phyloP scores from a whole-genome alignment of 2,888 invertebrate genomes.

The Myathropa florea region DNA sequence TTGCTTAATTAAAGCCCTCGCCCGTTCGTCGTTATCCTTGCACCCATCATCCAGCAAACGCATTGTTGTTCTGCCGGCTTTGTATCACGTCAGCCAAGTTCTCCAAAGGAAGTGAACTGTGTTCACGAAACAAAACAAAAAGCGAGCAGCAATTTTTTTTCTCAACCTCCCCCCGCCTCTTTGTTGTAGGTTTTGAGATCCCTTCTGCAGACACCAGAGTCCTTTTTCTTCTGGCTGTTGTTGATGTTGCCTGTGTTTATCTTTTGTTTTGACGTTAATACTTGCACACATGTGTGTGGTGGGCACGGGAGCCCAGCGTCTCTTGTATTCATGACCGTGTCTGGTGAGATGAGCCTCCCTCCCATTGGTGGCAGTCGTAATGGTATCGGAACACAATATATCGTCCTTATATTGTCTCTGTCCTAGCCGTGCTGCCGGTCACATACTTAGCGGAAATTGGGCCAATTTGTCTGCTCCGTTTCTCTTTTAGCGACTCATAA shows the following conservation, averaged over 20 bases:
- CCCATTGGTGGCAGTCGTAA: slow-evolving; percentile 6
- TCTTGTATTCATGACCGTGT: slow-evolving; percentile 56
- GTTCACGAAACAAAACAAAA: slow-evolving; percentile 59
- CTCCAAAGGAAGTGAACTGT: slow-evolving; percentile 51
- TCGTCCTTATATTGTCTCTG: slow-evolving; percentile 31
- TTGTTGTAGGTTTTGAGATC: slow-evolving; percentile 22
- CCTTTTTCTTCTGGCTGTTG: slow-evolving; percentile 4
- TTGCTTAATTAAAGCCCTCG: slow-evolving; percentile 68
- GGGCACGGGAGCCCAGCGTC: neutral
- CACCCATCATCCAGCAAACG: neutral
- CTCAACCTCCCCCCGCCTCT: neutral
- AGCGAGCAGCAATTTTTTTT: slow-evolving; percentile 35
- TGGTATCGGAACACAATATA: slow-evolving; percentile 46
- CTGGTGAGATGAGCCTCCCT: slow-evolving; percentile 19
- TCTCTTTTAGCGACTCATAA: slow-evolving; percentile 59
- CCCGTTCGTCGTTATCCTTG: slow-evolving; percentile 1
- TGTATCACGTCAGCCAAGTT: slow-evolving; percentile 44
- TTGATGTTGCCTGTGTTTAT: slow-evolving; percentile 3
- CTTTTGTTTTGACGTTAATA: neutral
- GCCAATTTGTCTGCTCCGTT: slow-evolving; percentile 69
- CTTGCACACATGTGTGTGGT: neutral
- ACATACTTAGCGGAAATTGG: slow-evolving; percentile 61
- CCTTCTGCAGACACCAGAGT: slow-evolving; percentile 44
- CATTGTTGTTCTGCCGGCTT: slow-evolving; percentile 8
- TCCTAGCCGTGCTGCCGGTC: slow-evolving; percentile 13